Percentiles rank a stretch among this genome's conserved stretches.
Conservation (phyloP, 2,888 invertebrate species). For the Thysanoteuthis rhombus region DNA sequence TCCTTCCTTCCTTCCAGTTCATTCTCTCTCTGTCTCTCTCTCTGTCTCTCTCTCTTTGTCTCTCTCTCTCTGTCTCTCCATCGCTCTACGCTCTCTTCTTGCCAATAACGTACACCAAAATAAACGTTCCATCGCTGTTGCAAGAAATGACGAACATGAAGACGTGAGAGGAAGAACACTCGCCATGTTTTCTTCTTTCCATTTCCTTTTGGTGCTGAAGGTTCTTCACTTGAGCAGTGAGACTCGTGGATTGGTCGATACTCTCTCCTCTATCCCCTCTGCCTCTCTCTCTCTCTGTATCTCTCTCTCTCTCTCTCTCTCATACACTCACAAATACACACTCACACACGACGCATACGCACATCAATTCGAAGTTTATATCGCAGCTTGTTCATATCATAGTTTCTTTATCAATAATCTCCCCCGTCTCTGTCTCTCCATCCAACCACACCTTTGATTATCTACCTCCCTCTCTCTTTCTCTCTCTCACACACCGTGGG, state of each 20-base stretch:
- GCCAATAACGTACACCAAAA: neutral
- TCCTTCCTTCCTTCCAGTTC: too few species aligned
- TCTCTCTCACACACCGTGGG: too few species aligned
- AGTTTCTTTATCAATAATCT: too few species aligned
- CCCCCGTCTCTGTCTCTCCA: too few species aligned
- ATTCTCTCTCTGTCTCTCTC: neutral
- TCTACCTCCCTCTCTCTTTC: neutral
- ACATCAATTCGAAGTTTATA: too few species aligned
- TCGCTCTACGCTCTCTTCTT: too few species aligned
- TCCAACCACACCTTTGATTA: neutral
- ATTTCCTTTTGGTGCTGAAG: neutral
- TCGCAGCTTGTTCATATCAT: too few species aligned
- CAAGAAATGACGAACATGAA: neutral
- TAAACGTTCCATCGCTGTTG: neutral
- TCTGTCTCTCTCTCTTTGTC: neutral
- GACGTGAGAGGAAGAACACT: neutral
- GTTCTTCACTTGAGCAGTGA: neutral
- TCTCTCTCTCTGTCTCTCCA: neutral
- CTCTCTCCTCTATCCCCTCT: neutral
- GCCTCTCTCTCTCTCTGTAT: too few species aligned
- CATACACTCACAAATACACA: too few species aligned
- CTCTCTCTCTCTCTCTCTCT: too few species aligned
- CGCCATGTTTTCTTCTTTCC: neutral
- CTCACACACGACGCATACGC: too few species aligned
- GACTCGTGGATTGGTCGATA: neutral